Conservation (phyloP, 2,797 vertebrate species). For the Peromyscus melanophrys region DNA sequence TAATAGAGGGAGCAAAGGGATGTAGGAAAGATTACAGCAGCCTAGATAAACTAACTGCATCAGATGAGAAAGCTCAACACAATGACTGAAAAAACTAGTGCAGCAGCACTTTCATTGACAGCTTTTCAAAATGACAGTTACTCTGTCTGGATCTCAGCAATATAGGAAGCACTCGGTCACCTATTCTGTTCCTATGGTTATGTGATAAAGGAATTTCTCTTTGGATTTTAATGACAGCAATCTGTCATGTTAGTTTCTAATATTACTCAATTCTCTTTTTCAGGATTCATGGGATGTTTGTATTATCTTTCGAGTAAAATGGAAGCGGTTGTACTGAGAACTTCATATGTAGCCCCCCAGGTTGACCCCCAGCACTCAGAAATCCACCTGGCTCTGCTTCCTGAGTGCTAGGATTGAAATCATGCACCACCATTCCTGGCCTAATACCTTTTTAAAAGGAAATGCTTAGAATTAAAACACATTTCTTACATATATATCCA, state of each 20-base stretch:
- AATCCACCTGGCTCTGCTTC: neutral
- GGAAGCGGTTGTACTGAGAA: neutral
- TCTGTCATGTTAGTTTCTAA: neutral
- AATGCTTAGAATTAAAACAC: neutral
- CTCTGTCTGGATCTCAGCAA: neutral
- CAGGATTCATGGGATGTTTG: neutral
- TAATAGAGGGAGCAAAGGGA: neutral
- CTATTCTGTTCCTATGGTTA: neutral
- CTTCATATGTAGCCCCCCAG: neutral
- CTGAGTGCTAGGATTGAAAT: neutral
- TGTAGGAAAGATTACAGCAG: neutral
- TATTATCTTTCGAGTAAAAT: constrained; percentile 14
- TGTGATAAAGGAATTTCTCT: neutral
- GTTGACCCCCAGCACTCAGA: neutral
- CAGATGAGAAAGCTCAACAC: neutral
- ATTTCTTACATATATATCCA: neutral
- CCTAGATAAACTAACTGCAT: neutral
- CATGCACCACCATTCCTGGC: neutral
- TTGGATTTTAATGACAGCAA: neutral
- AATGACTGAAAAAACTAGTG: neutral
- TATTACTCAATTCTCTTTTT: neutral
- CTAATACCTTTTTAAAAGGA: neutral
- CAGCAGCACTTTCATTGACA: neutral
- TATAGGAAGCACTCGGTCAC: neutral
- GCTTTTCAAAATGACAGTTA: neutral